Conservation (phyloP, 2,888 invertebrate species). For the Vesta saturnalis region DNA sequence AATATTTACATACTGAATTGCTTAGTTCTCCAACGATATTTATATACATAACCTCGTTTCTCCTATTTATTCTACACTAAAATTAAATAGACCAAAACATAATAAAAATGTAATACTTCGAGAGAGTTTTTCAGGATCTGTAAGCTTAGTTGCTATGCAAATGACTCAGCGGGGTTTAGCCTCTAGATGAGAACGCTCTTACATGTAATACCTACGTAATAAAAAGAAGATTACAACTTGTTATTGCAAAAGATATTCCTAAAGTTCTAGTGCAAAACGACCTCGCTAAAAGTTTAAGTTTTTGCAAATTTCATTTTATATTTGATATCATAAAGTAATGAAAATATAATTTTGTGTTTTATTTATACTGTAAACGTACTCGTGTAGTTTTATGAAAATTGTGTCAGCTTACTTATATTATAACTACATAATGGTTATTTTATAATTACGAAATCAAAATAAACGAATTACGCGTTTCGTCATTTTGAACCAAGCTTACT, state of each 20-base stretch:
- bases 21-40: slow-evolving; percentile 6
- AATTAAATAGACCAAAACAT: slow-evolving; percentile 38
- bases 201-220: slow-evolving; percentile 33
- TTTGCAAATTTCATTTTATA: slow-evolving; percentile 12
- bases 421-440: too few species aligned
- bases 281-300: slow-evolving; percentile 13
- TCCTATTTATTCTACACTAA: slow-evolving; percentile 29
- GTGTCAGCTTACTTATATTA: too few species aligned
- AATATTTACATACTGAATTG: slow-evolving; percentile 25
- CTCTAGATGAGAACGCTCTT: slow-evolving; percentile 33
- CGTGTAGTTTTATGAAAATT: too few species aligned
- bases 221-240: slow-evolving; percentile 37
- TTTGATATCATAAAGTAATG: slow-evolving; percentile 4
- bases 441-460: too few species aligned
- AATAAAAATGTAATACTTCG: slow-evolving; percentile 34
- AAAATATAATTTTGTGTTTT: slow-evolving; percentile 2
- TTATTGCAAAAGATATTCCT: slow-evolving; percentile 30
- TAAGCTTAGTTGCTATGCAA: slow-evolving; percentile 42
- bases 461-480: too few species aligned
- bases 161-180: slow-evolving; percentile 39
- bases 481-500: too few species aligned
- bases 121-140: slow-evolving; percentile 31
- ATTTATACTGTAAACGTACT: too few species aligned
- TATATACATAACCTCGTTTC: background rate
- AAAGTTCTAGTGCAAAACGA: slow-evolving; percentile 24